Percentiles rank a stretch among this genome's conserved stretches.
phyloP scores from a whole-genome alignment of 2,797 vertebrate species.

The Prunella strophiata region DNA sequence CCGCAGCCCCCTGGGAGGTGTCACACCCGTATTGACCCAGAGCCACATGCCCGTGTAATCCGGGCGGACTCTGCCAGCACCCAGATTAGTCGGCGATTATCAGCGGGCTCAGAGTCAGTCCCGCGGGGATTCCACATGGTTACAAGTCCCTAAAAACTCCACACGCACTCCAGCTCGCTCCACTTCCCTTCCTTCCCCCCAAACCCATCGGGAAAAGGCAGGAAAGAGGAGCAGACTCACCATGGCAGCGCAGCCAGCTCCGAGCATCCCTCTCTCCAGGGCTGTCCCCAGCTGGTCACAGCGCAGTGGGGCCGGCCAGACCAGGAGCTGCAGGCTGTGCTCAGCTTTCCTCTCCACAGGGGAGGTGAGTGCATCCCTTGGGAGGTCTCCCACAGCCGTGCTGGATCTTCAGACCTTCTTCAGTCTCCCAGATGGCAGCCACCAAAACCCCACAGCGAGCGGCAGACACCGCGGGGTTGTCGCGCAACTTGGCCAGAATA shows the following conservation, averaged over 20 bases:
- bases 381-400: not conserved
- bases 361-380: not conserved
- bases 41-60: not conserved
- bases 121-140: not conserved
- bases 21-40: not conserved
- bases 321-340: not conserved
- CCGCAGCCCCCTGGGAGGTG: fast-evolving
- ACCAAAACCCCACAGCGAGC: fast-evolving
- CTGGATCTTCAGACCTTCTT: not conserved
- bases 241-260: not conserved
- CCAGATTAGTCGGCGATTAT: constrained; percentile 21
- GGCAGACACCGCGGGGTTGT: fast-evolving
- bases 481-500: fast-evolving
- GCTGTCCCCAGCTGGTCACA: not conserved
- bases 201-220: fast-evolving
- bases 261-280: not conserved
- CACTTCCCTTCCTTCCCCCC: not conserved
- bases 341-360: not conserved
- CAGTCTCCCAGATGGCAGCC: fast-evolving
- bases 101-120: not conserved
- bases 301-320: not conserved
- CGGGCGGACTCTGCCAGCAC: not conserved
- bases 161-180: not conserved
- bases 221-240: constrained; percentile 7
- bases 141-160: not conserved